phyloP scores from a whole-genome alignment of 2,888 invertebrate species.

The Acronicta psi region DNA sequence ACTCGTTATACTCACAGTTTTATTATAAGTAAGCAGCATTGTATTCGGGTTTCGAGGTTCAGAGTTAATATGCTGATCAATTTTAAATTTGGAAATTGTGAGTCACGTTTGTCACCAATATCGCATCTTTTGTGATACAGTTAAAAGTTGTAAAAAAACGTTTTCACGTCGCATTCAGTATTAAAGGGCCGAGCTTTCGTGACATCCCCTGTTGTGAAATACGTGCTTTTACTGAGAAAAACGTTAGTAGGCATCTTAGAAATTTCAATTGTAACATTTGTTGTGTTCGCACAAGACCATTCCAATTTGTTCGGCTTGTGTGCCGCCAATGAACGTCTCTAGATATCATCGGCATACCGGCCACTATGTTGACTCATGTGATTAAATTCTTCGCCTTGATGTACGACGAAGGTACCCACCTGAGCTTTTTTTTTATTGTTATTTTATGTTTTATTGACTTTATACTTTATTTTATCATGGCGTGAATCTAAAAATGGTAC shows the following conservation, averaged over 20 bases:
- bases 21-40: constrained; percentile 3
- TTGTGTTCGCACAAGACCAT: constrained; percentile 76
- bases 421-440: constrained; percentile 62
- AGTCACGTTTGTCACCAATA: constrained; percentile 71
- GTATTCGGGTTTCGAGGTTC: constrained; percentile 1
- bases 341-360: constrained; percentile 84
- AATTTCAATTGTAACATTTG: constrained; percentile 87
- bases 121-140: constrained; percentile 74
- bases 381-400: constrained; percentile 84
- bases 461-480: constrained; percentile 53
- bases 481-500: constrained; percentile 28
- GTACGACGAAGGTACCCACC: constrained; percentile 66
- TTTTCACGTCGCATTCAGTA: constrained; percentile 72
- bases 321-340: constrained; percentile 75
- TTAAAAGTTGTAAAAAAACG: constrained; percentile 68
- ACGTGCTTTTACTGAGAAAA: constrained; percentile 84
- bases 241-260: constrained; percentile 84
- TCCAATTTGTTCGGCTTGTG: constrained; percentile 82
- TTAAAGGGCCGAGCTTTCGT: constrained; percentile 66
- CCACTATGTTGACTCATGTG: constrained; percentile 79
- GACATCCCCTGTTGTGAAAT: constrained; percentile 76
- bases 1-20: constrained; percentile 16
- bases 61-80: constrained; percentile 1
- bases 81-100: constrained; percentile 41
- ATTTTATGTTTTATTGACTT: constrained; percentile 28